phyloP scores from a whole-genome alignment of 2,797 vertebrate species.

The Muscicapa comitata region DNA sequence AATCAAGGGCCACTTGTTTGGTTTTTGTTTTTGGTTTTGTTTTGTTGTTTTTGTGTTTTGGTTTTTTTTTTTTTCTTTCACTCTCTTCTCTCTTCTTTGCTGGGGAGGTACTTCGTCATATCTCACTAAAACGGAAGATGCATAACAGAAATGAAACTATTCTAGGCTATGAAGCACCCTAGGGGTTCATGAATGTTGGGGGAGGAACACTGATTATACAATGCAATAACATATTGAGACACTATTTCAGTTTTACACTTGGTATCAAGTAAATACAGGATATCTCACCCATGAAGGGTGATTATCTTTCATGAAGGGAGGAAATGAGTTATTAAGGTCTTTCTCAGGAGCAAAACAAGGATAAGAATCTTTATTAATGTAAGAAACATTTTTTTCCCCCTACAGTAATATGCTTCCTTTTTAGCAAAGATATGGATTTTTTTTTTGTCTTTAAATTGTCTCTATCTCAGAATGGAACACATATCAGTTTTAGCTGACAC shows the following conservation, averaged over 20 bases:
- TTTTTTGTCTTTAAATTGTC: constrained; percentile 57
- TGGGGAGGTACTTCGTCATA: constrained; percentile 64
- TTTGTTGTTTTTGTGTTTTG: too few relatives aligned
- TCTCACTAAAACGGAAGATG: constrained; percentile 64
- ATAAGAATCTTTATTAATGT: constrained; percentile 60
- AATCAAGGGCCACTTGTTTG: neutral
- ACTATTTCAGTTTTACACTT: constrained; percentile 71
- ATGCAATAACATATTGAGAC: constrained; percentile 70
- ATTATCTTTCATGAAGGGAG: constrained; percentile 71
- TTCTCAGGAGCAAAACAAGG: constrained; percentile 65
- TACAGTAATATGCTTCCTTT: constrained; percentile 53
- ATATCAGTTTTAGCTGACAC: constrained; percentile 51
- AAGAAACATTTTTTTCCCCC: constrained; percentile 24
- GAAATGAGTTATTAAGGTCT: constrained; percentile 72
- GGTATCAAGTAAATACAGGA: constrained; percentile 71
- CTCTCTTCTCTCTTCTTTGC: neutral
- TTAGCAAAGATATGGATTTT: constrained; percentile 16
- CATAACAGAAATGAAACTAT: constrained; percentile 53
- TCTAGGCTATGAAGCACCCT: constrained; percentile 69
- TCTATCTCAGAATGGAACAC: constrained; percentile 15
- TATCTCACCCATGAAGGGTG: constrained; percentile 78
- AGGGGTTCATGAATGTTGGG: constrained; percentile 68
- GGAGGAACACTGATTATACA: constrained; percentile 69
- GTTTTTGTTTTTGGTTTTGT: too few relatives aligned
- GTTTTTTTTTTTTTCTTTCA: neutral